Conservation (phyloP, 2,113 vertebrate species). For the Brienomyrus brachyistius region DNA sequence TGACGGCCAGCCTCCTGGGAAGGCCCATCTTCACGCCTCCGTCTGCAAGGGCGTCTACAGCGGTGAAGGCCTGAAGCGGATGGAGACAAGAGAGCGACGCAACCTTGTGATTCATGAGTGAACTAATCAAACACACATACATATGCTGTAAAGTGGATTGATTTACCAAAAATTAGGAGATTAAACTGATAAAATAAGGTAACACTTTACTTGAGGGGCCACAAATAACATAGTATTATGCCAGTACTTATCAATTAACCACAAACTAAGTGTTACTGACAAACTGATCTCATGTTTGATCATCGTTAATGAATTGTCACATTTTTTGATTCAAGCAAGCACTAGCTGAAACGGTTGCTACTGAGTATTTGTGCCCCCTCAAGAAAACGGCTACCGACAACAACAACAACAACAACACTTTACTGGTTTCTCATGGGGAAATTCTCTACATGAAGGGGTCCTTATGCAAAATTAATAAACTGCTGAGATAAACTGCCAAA, state of each 20-base stretch:
- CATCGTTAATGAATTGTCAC: neutral
- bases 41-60: conserved; percentile 89
- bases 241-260: neutral
- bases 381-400: neutral
- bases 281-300: neutral
- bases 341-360: neutral
- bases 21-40: conserved; percentile 99
- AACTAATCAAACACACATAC: neutral
- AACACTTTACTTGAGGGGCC: neutral
- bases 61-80: conserved; percentile 80
- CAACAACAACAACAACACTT: neutral
- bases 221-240: neutral
- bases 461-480: neutral
- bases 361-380: neutral
- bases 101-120: neutral
- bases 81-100: neutral
- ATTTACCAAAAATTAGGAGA: neutral
- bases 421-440: neutral
- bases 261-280: neutral
- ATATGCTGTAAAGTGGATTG: neutral
- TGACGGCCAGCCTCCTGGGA: conserved; percentile 80
- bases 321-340: neutral
- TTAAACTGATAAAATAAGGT: neutral
- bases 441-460: neutral
- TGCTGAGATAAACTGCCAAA: neutral